Percentiles rank a stretch among this genome's conserved stretches.
Conservation (phyloP, 2,113 vertebrate species). For the Gobio gobio region DNA sequence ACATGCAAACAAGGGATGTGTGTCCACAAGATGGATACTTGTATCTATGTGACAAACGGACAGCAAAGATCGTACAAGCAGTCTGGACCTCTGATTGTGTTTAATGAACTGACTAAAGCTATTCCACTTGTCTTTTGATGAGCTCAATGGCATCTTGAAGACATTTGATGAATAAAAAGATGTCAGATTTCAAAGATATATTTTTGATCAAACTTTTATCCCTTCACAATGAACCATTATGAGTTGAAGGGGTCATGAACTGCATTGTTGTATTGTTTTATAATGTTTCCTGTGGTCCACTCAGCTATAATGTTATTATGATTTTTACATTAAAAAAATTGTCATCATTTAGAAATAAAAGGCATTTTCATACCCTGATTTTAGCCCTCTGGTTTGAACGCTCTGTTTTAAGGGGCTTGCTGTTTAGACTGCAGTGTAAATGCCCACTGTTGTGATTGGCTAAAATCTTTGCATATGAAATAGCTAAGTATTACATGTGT, state of each 20-base stretch:
- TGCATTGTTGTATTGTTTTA: too few species aligned
- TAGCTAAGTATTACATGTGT: too few species aligned
- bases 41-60: background rate
- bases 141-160: background rate
- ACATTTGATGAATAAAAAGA: background rate
- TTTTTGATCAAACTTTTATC: constrained; percentile 47
- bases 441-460: too few species aligned
- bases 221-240: constrained; percentile 42
- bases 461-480: too few species aligned
- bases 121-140: background rate
- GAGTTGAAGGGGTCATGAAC: constrained; percentile 2
- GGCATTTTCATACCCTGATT: too few species aligned
- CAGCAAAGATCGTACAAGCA: background rate
- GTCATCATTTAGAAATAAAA: too few species aligned
- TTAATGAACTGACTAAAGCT: background rate
- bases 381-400: too few species aligned
- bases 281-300: too few species aligned
- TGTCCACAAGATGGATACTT: background rate
- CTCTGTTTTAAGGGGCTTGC: too few species aligned
- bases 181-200: constrained; percentile 1
- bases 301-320: too few species aligned
- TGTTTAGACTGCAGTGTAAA: too few species aligned
- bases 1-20: background rate
- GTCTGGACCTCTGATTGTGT: background rate
- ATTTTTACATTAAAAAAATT: too few species aligned